Conservation (phyloP, 2,113 vertebrate species). For the Rhodinocichla rosea region DNA sequence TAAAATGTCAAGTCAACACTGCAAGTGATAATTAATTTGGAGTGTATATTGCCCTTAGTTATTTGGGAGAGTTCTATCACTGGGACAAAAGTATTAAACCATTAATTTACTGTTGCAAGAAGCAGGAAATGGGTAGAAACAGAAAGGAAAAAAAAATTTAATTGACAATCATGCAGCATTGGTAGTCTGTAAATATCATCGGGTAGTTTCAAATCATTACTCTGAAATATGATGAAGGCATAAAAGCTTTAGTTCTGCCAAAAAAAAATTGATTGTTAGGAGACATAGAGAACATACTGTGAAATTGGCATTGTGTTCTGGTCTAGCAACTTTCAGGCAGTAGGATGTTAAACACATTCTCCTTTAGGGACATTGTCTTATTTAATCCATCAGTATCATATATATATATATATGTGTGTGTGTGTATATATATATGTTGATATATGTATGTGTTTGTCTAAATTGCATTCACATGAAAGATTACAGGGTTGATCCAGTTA, state of each 20-base stretch:
- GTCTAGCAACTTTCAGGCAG: background rate
- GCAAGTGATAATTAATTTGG: background rate
- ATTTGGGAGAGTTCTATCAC: background rate
- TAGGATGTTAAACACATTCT: background rate
- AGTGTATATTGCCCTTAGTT: background rate
- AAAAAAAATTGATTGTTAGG: background rate
- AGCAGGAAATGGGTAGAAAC: background rate
- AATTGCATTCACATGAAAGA: background rate
- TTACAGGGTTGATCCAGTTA: background rate
- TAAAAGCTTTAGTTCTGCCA: background rate
- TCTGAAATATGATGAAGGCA: background rate
- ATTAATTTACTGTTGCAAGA: background rate
- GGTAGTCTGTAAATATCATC: background rate
- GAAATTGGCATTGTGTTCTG: background rate
- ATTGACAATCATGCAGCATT: background rate
- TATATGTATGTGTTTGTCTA: background rate
- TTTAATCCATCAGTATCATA: background rate
- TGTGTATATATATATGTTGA: fast-evolving
- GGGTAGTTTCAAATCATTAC: background rate
- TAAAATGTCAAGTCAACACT: background rate
- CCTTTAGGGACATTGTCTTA: background rate
- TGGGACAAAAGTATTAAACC: background rate
- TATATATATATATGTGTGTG: too few relatives aligned
- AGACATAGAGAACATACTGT: background rate
- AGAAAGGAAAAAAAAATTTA: background rate